Evolutionary conservation across 2,888 invertebrate genomes (phyloP).

Genomic region (Drosophila sordidula): DNA sequence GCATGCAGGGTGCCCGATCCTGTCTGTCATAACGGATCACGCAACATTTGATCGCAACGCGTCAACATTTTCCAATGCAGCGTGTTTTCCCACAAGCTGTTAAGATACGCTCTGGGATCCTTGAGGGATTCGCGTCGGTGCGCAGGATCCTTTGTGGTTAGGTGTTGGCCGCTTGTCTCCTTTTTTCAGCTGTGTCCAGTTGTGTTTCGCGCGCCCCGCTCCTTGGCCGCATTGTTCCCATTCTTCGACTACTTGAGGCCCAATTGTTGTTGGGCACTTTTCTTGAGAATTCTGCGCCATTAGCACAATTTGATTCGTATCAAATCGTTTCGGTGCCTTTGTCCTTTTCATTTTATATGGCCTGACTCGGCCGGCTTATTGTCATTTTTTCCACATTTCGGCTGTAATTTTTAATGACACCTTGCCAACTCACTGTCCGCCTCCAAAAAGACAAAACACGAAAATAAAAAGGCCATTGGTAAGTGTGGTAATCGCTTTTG

Average conservation of each 20-base stretch:
- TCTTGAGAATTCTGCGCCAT: conserved; percentile 75
- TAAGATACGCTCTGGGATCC: conserved; percentile 18
- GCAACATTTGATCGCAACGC: conserved; percentile 9
- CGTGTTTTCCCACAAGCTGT: conserved; percentile 51
- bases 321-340: conserved; percentile 73
- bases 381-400: conserved; percentile 75
- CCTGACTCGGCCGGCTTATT: conserved; percentile 57
- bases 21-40: not conserved
- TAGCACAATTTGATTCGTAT: conserved; percentile 82
- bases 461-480: conserved; percentile 31
- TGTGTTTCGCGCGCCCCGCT: conserved; percentile 43
- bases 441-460: conserved; percentile 44
- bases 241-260: conserved; percentile 45
- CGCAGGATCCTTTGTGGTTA: conserved; percentile 41
- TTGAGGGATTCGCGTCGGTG: conserved; percentile 3
- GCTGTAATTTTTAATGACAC: conserved; percentile 80
- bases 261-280: conserved; percentile 65
- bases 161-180: conserved; percentile 31
- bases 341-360: conserved; percentile 33
- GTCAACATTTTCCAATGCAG: not conserved
- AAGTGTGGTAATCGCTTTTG: conserved; percentile 80
- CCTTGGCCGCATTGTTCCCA: conserved; percentile 33
- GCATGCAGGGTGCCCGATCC: not conserved
- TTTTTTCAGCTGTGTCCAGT: conserved; percentile 31
- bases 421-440: conserved; percentile 83